phyloP scores from a whole-genome alignment of 1,140 invertebrate genomes.

The Zaprionus lachaisei region DNA sequence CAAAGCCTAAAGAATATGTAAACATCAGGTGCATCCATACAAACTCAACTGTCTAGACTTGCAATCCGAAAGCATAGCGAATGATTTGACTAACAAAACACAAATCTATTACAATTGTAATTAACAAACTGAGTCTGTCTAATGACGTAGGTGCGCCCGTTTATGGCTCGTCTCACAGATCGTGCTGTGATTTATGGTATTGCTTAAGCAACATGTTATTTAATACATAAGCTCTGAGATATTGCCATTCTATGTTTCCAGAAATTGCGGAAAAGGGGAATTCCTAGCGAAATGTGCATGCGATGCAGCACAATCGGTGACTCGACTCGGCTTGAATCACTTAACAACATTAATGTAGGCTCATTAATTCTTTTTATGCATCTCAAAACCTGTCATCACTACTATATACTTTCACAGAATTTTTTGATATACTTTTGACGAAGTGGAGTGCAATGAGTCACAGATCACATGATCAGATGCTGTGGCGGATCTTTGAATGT shows the following conservation, averaged over 20 bases:
- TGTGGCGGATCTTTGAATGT: background rate
- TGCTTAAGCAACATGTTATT: background rate
- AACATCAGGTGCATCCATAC: background rate
- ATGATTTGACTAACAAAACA: conserved; percentile 55
- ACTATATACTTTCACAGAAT: background rate
- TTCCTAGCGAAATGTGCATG: background rate
- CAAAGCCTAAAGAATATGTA: too few relatives aligned
- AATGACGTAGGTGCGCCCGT: conserved; percentile 53
- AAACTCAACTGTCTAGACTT: conserved; percentile 22
- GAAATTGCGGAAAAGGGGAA: conserved; percentile 10
- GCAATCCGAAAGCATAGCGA: conserved; percentile 38
- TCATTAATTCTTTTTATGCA: background rate
- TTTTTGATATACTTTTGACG: background rate
- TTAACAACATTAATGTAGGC: background rate
- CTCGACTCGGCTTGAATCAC: background rate
- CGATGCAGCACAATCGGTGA: background rate
- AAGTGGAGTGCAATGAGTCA: background rate
- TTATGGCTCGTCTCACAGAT: background rate
- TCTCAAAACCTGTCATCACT: background rate
- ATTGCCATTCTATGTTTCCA: conserved; percentile 38
- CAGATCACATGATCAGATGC: background rate
- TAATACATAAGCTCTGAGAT: background rate
- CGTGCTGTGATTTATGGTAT: background rate
- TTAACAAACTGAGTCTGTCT: conserved; percentile 47
- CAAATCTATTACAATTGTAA: conserved; percentile 49